Percentiles rank a stretch among this genome's conserved stretches.
Conservation (phyloP, 2,797 vertebrate genomes). For the Buphagus erythrorhynchus region DNA sequence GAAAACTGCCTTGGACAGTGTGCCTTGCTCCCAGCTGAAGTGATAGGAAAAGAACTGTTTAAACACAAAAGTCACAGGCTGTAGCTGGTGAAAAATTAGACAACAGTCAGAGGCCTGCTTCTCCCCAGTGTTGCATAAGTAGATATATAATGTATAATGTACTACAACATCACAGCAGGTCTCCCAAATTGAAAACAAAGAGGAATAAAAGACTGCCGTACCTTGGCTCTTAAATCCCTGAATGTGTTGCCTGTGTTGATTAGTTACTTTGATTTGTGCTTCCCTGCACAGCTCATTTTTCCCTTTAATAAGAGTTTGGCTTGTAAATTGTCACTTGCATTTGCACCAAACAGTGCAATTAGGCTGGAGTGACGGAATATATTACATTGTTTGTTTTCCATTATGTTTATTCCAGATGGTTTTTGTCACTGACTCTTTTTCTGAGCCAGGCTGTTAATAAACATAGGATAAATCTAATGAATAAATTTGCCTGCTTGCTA, state of each 20-base stretch:
- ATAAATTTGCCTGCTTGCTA: slow-evolving; percentile 6
- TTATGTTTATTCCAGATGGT: slow-evolving; percentile 66
- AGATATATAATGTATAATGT: background rate
- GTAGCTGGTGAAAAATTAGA: background rate
- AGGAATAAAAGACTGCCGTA: slow-evolving; percentile 35
- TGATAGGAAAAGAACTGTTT: background rate
- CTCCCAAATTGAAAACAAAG: slow-evolving; percentile 49
- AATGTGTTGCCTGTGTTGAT: slow-evolving; percentile 45
- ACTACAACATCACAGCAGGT: slow-evolving; percentile 48
- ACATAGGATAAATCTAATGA: slow-evolving; percentile 49
- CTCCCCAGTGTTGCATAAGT: background rate
- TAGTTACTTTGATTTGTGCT: slow-evolving; percentile 63
- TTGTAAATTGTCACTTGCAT: slow-evolving; percentile 63
- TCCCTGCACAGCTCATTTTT: slow-evolving; percentile 45
- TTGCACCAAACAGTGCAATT: slow-evolving; percentile 62
- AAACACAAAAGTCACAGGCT: background rate
- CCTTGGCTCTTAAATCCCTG: slow-evolving; percentile 57
- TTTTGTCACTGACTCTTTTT: slow-evolving; percentile 61
- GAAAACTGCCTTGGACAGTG: background rate
- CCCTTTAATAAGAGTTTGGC: slow-evolving; percentile 42
- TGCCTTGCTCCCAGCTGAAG: background rate
- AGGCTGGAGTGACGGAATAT: slow-evolving; percentile 43
- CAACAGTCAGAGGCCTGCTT: background rate
- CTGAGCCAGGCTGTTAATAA: slow-evolving; percentile 49
- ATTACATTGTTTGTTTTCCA: slow-evolving; percentile 65